Base-by-base conservation (phyloP, 2,797 vertebrate genomes). In the Tangara arthus region DNA sequence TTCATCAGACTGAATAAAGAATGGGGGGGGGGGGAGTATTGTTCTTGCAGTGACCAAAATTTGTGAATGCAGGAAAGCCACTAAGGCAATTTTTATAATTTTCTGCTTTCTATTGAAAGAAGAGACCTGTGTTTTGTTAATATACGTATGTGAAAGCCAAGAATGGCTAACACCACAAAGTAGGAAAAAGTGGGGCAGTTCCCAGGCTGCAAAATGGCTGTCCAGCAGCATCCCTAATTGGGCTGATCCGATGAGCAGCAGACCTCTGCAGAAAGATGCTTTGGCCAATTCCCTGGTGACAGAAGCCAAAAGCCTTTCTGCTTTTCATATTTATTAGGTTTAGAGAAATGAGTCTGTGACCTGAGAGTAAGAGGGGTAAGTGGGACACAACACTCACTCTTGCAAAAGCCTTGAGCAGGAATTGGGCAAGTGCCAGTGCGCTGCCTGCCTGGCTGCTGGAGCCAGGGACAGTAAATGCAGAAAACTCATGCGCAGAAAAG, bases 271-370 rank as follows among this genome's bases (percentile, higher is more conserved):
- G 28, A 80, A 75, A 77, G 49, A 91, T 7, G 30, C 63, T 75
- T 61, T 88, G 35, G 72, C 82, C 72, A 70, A 17, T 71, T 87
- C 69, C 30, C 50, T 88, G 42, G 27, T 61, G 77, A 63, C 64
- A 86, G 61, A 87, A 81, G 90, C 87, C 69, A 93, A 65, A 94
- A 90, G 59, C 57, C 65, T 86, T 83, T 91, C 85, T 91, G 64
- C 23, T 79, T 83, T 86, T 90, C 47, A 15, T 65, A 34, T 56
- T 89, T 69, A 75, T 71, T 34, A 24, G 15, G 21, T 77, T 87
- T 85, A 78, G 80, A 91, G 77, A 88, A 95, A 90, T 90, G 87
- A 94, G 23, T 75, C 84, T 90, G 76, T 93, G 91, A 96, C 87
- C 87, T 92, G 63, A 69, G 79, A 89, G 35, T 92, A 90, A 89